Evolutionary conservation across 2,113 vertebrate genomes (phyloP).

Genomic region (Phocoena sinus): DNA sequence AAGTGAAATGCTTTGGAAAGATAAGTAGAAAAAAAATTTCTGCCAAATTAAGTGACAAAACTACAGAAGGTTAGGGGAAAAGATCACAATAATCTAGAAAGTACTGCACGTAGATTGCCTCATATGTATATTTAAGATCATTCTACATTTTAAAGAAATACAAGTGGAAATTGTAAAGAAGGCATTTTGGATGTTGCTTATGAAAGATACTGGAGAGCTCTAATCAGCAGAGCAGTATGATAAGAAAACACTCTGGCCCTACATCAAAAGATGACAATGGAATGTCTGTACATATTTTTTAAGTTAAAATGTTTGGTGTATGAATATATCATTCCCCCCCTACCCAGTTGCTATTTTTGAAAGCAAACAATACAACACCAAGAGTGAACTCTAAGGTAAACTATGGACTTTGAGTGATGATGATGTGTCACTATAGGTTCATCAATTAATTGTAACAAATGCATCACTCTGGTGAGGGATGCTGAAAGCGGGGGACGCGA

Average conservation of each 20-base stretch:
- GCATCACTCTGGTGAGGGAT: not conserved
- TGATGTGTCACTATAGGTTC: not conserved
- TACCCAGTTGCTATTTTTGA: not conserved
- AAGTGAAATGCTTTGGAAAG: not conserved
- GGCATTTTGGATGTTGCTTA: not conserved
- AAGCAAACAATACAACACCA: not conserved
- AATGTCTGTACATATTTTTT: not conserved
- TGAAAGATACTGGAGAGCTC: not conserved
- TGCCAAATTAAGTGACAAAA: conserved; percentile 14
- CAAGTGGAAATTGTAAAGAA: not conserved
- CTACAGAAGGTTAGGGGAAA: not conserved
- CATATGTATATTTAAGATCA: not conserved
- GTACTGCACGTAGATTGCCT: not conserved
- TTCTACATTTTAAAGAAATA: not conserved
- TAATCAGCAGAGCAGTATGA: not conserved
- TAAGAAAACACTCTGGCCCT: not conserved
- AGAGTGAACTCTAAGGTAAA: not conserved
- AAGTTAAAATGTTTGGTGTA: not conserved
- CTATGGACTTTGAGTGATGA: not conserved
- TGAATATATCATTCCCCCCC: not conserved
- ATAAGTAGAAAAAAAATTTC: not conserved
- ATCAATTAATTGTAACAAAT: not conserved
- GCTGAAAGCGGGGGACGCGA: not conserved
- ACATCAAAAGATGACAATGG: not conserved
- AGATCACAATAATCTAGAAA: not conserved